phyloP scores from a whole-genome alignment of 2,888 invertebrate genomes.

The Leptogaster cylindrica region DNA sequence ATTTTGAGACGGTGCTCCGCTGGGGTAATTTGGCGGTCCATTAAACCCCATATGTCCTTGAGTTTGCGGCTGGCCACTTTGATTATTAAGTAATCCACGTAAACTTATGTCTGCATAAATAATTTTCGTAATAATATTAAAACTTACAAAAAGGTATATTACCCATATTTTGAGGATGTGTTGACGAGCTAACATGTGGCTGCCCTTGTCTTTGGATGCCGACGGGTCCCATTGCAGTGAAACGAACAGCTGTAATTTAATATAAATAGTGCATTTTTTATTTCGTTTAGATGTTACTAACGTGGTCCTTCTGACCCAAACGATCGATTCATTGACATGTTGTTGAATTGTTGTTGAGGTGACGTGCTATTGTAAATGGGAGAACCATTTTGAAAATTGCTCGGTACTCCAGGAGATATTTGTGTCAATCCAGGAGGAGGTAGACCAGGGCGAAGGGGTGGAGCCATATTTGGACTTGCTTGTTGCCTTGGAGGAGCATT shows the following conservation, averaged over 20 bases:
- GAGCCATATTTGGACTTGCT: slow-evolving; percentile 60
- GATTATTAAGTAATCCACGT: slow-evolving; percentile 61
- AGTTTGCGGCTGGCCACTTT: slow-evolving; percentile 59
- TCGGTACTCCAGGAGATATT: slow-evolving; percentile 52
- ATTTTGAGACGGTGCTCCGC: slow-evolving; percentile 59
- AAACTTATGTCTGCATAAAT: slow-evolving; percentile 59
- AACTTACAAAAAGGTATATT: slow-evolving; percentile 49
- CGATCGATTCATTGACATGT: slow-evolving; percentile 59
- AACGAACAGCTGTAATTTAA: slow-evolving; percentile 55
- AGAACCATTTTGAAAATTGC: slow-evolving; percentile 56
- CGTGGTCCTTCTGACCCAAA: slow-evolving; percentile 59
- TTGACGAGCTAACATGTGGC: slow-evolving; percentile 70
- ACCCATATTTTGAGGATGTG: slow-evolving; percentile 70
- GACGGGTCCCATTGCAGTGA: slow-evolving; percentile 55
- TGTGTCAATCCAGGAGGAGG: slow-evolving; percentile 58
- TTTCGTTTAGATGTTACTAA: slow-evolving; percentile 48
- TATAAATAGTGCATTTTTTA: not conserved
- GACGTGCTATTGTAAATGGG: slow-evolving; percentile 58
- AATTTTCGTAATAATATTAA: slow-evolving; percentile 39
- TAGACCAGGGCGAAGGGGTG: slow-evolving; percentile 58
- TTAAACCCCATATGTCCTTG: slow-evolving; percentile 59
- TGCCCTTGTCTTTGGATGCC: slow-evolving; percentile 63
- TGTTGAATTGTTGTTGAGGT: slow-evolving; percentile 58
- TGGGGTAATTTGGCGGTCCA: slow-evolving; percentile 59
- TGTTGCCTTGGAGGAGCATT: slow-evolving; percentile 60